Evolutionary conservation across 2,797 vertebrate genomes (phyloP), one percentile per base, ranked within the genome.

Genomic region (Lophotriccus pileatus): DNA sequence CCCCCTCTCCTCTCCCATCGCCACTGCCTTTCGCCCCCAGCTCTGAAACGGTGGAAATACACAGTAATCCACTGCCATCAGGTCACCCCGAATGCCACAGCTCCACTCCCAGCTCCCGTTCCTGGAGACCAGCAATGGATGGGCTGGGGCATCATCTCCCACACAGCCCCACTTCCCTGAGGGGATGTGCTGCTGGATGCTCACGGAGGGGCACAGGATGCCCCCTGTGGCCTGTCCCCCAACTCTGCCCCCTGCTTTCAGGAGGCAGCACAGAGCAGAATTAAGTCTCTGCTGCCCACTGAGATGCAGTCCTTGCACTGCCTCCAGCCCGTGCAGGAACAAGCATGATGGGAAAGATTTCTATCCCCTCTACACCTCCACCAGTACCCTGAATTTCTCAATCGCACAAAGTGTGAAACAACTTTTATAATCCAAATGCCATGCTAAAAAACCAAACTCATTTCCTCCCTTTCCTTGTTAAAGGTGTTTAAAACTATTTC

Each of bases 401-500:
- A 0, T 52, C 2, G 2, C 37, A 14, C 47, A 3, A 84, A 75
- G 76, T 56, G 74, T 88, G 83, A 91, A 96, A 89, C 55, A 89
- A 92, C 58, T 69, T 91, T 94, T 79, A 84, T 73, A 88, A 91
- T 68, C 82, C 72, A 91, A 91, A 75, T 12, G 2, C 15, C 56
- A 32, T 37, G 46, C 78, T 93, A 87, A 73, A 83, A 76, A 86
- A 53, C 1, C 1, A n/a, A 83, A 64, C 52, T 86, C 0, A 6
- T 94, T 95, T 95, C 84, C 91, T 94, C 80, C 8, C 52, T 92
- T 79, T 85, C 67, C 93, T 89, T 86, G 66, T 88, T 93, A 94
- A 94, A 91, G 73, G 66, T 81, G 76, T 92, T 93, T 84, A 87
- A 95, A 95, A 92, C 92, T 27, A 77, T 78, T 95, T 7, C 17